Base-by-base conservation (phyloP, 2,113 vertebrate species). In the Papio anubis region DNA sequence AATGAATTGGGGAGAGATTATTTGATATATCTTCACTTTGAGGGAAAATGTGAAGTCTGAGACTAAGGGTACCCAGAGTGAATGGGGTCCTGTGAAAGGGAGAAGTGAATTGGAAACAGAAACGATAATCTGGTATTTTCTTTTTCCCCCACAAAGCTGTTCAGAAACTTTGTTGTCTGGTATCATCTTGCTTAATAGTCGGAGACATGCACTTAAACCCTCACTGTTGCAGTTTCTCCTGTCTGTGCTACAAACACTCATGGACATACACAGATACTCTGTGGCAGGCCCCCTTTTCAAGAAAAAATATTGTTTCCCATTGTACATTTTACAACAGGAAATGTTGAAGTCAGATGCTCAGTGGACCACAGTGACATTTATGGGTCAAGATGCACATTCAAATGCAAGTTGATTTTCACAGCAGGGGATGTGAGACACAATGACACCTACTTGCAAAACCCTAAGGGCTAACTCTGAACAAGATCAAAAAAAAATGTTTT, bases 351-450 rank as follows among this genome's bases (percentile, higher is more conserved):
- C 98, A 98, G 98, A 99, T 98, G 98, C 97, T 98, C 98, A 98
- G 97, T 96, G 98, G 98, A 98, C 98, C 98, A 98, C 96, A 96
- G 92, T 98, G 98, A 98, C 98, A 98, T 99, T 98, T 99, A 98
- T 98, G 98, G 98, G 98, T 99, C 98, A 99, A 97, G 98, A 98
- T 98, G 96, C 98, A 98, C 98, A 98, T 98, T 98, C 98, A 98
- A 98, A 98, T 98, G 98, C 97, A 98, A 98, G 98, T 93, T 98
- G 98, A 98, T 98, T 99, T 98, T 98, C 98, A 98, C 98, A 98
- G 98, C 92, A 97, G 97, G 98, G 94, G 89, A 97, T 97, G 59
- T 98, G 98, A 98, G 97, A 98, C 97, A 98, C 98, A 98, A 98
- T 98, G 98, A 98, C 98, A 98, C 98, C 98, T 98, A 96, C 98